A percentile compares a stretch with the other conserved stretches of the same genome.
These are phyloP conservation scores for Drosophila cracens DNA, from an alignment of 2,888 invertebrate genomes.

Conservation along the genomic window DNA sequence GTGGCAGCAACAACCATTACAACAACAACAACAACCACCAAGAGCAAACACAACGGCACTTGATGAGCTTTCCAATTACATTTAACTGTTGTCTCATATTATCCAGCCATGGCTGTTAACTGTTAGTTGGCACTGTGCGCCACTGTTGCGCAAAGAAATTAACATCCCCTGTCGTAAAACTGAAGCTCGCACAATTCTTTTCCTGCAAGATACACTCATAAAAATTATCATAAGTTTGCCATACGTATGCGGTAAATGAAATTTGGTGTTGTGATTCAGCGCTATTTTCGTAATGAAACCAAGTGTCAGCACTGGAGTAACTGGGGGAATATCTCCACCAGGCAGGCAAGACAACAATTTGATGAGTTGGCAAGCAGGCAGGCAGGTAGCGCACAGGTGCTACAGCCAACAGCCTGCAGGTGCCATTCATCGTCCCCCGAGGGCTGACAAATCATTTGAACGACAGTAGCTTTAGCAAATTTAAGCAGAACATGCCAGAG, in stretches of 20 bases:
- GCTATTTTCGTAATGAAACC: conserved; percentile 68
- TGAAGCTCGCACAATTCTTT: conserved; percentile 24
- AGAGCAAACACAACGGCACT: conserved; percentile 44
- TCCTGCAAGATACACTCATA: conserved; percentile 20
- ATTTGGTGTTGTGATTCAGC: conserved; percentile 36
- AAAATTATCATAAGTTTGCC: conserved; percentile 66
- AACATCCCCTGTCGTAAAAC: conserved; percentile 49
- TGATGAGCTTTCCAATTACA: conserved; percentile 73
- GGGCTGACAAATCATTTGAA: conserved; percentile 39
- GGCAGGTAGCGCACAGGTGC: conserved; percentile 23
- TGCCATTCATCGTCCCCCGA: conserved; percentile 6
- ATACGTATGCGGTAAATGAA: conserved; percentile 53
- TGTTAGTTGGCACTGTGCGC: conserved; percentile 38
- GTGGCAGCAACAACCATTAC: conserved; percentile 40
- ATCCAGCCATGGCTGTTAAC: conserved; percentile 46
- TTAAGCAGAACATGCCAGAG: conserved; percentile 3
- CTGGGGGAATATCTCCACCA: not conserved
- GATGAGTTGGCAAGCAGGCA: conserved; percentile 4
- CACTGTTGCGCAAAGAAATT: conserved; percentile 58
- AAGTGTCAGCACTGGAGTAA: conserved; percentile 16
- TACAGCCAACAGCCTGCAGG: conserved; percentile 22
- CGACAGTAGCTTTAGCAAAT: conserved; percentile 15
- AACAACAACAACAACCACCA: not conserved
- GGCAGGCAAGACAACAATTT: not conserved
- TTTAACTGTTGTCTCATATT: conserved; percentile 61